These are phyloP conservation scores for Spea bombifrons DNA, from an alignment of 2,113 vertebrate species.

Conservation along the genomic window DNA sequence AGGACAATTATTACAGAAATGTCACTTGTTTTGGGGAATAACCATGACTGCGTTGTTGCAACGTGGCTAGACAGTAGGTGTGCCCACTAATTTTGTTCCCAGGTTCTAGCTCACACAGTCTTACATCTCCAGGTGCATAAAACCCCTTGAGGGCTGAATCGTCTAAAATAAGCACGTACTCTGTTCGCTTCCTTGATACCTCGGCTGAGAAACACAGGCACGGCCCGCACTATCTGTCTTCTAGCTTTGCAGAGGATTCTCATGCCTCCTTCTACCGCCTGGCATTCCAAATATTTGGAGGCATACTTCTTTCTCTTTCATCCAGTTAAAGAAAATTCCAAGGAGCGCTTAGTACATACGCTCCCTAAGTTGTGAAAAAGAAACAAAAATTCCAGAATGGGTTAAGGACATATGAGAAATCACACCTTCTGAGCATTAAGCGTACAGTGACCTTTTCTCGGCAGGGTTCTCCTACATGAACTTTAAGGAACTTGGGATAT, in stretches of 20 bases:
- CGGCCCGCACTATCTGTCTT: neutral
- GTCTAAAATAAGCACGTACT: conserved; percentile 7
- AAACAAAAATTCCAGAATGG: neutral
- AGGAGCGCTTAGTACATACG: too few relatives aligned
- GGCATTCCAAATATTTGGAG: too few relatives aligned
- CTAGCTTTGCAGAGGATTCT: too few relatives aligned
- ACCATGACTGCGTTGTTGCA: neutral
- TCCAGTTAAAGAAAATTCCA: too few relatives aligned
- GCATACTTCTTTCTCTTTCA: too few relatives aligned
- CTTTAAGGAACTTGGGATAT: neutral
- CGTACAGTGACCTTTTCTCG: neutral
- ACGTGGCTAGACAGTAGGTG: conserved; percentile 23
- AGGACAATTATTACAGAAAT: neutral
- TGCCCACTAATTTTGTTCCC: conserved; percentile 34
- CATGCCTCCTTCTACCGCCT: too few relatives aligned
- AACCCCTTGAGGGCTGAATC: conserved; percentile 28
- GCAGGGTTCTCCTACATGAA: neutral
- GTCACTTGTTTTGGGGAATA: conserved; percentile 7
- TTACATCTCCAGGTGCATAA: neutral
- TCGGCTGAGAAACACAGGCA: neutral
- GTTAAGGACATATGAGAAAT: neutral
- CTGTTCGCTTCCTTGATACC: conserved; percentile 18
- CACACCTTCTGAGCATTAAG: neutral
- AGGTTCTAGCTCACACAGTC: neutral
- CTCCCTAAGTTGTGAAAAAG: neutral